These are phyloP conservation scores for Xerus inauris DNA, from an alignment of 2,113 vertebrate species.

Conservation along the genomic window DNA sequence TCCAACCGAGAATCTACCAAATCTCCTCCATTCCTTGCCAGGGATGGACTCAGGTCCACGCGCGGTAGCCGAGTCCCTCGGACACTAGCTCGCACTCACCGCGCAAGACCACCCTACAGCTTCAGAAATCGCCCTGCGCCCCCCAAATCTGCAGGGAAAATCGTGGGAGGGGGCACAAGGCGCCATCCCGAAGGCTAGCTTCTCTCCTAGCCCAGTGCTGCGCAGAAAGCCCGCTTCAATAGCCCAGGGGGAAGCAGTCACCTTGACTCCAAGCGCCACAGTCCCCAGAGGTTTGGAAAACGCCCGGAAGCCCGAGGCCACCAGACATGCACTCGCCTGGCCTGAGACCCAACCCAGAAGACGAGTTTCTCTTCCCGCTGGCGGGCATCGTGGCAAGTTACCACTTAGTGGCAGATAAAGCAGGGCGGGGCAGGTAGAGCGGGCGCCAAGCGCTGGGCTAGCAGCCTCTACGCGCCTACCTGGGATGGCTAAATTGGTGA, in stretches of 20 bases:
- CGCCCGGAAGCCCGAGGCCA: background rate
- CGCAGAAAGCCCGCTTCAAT: background rate
- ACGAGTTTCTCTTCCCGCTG: slow-evolving; percentile 14
- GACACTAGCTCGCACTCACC: background rate
- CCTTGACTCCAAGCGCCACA: slow-evolving; percentile 64
- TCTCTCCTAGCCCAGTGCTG: background rate
- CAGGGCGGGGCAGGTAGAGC: slow-evolving; percentile 64
- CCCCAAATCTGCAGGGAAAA: background rate
- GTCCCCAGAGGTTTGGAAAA: slow-evolving; percentile 28
- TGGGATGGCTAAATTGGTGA: slow-evolving; percentile 96
- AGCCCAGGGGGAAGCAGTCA: slow-evolving; percentile 58
- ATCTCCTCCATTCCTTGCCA: background rate
- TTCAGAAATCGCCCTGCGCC: background rate
- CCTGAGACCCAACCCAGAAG: background rate
- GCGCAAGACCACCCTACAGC: background rate
- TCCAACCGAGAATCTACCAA: background rate
- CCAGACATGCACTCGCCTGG: background rate
- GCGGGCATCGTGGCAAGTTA: slow-evolving; percentile 54
- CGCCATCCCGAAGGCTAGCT: background rate
- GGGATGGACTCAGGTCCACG: background rate
- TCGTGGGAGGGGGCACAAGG: background rate
- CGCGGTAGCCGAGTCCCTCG: background rate
- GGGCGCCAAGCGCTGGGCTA: background rate
- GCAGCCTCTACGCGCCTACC: slow-evolving; percentile 88
- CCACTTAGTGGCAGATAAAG: slow-evolving; percentile 8